Conservation (phyloP, 2,113 vertebrate species). For the Chlorodrepanis virens region DNA sequence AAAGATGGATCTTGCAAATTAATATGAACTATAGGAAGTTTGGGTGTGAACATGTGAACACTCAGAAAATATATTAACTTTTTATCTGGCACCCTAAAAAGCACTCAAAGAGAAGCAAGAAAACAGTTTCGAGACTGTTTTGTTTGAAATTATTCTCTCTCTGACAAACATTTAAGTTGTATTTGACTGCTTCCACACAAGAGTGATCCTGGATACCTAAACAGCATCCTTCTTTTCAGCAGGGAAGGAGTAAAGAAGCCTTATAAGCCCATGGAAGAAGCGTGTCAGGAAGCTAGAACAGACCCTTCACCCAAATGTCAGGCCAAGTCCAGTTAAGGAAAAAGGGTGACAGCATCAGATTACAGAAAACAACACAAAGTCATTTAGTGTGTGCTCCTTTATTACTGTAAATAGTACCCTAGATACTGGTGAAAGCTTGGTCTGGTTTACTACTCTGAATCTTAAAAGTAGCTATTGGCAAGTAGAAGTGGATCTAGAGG, state of each 20-base stretch:
- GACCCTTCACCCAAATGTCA: not conserved
- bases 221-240: not conserved
- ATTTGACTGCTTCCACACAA: not conserved
- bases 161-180: not conserved
- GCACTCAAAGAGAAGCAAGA: not conserved
- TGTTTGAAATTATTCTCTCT: not conserved
- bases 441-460: slow-evolving; percentile 37
- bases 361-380: not conserved
- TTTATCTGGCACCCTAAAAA: not conserved
- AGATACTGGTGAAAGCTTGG: not conserved
- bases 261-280: not conserved
- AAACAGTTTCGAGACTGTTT: not conserved
- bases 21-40: not conserved
- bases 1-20: not conserved
- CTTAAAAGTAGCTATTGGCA: slow-evolving; percentile 50
- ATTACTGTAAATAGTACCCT: not conserved
- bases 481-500: slow-evolving; percentile 16
- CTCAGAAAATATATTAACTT: not conserved
- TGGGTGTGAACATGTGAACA: not conserved
- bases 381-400: not conserved
- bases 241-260: not conserved
- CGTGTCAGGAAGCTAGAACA: not conserved
- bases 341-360: not conserved
- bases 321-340: not conserved
- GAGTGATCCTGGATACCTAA: not conserved